Evolutionary conservation across 1,140 invertebrate genomes (phyloP), one percentile per base, ranked within the genome.

Genomic region (Megalopta genalis): DNA sequence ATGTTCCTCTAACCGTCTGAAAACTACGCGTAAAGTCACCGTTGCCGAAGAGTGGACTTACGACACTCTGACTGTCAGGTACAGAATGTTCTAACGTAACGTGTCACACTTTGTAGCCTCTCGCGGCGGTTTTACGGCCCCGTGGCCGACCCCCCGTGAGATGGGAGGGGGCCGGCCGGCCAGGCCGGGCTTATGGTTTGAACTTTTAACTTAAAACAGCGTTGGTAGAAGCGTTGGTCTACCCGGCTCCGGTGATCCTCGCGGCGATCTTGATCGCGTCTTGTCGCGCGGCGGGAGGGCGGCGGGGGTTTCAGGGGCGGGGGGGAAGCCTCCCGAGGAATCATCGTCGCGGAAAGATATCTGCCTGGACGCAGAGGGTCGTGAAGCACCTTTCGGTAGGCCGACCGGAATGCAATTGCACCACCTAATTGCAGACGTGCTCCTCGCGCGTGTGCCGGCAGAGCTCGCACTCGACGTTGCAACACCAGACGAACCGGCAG

Each of bases 401-500:
- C 71, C 82, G 77, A 71, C 46, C 78, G 74, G 71, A 77, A 83
- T 86, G 81, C 77, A 81, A 49, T 74, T 42, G 39, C 39, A 72
- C 32, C 77, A 59, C 74, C 94, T 93, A 98, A 93, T 98, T 98
- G 93, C 97, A 98, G 85, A 97, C 95, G 89, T 98, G 96, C 87
- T 97, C 96, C 87, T 98, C 97, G 79, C 95, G 94, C 87, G 95
- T 95, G 83, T 95, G 96, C 71, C 95, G 95, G 90, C 98, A 98
- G 62, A 96, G 94, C 86, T 98, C 96, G 93, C 98, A 99, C 84
- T 96, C 95, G 0, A 99, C 97, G 77, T 96, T 94, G 91, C 98
- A 99, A 93, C 98, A 99, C 98, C 98, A 98, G 54, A 97, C 96
- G 89, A 99, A 98, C 86, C 96, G 95, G 92, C 98, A 99, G 85